Evolutionary conservation across 2,113 vertebrate genomes (phyloP), one percentile per base, ranked within the genome.

Genomic region (Atrichornis clamosus): DNA sequence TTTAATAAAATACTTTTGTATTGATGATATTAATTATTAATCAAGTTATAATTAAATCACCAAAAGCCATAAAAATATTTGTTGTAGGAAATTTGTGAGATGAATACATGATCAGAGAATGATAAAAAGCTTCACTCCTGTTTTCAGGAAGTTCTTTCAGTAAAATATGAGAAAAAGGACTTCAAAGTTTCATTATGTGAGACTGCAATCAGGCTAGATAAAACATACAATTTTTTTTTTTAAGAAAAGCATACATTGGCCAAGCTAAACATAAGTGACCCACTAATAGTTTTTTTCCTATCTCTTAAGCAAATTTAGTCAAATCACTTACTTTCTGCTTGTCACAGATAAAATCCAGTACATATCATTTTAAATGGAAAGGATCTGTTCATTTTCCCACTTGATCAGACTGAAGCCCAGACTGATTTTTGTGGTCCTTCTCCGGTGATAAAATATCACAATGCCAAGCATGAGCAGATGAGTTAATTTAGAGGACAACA

Each of bases 11-110:
- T 46, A 65, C 4, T 46, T 74, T 68, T 7, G 15, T 13, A 19
- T 64, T 42, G 15, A 87, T 52, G 4, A 3, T 47, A 67, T 72
- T 62, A 5, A 55, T 78, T 91, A 90, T 89, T 82, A 68, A 82
- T 59, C 19, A 78, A 35, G 11, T 32, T 68, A 52, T 26, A 89
- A 93, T 64, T 76, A 86, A 95, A 93, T 78, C 81, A 84, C 17
- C 3, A 77, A 87, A 95, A 87, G 16, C 6, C 60, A 56, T 87
- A 55, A 59, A 86, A 87, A 44, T 58, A 55, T 64, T 67, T 84
- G 6, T 28, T 33, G 27, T 60, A 49, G 50, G 39, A 76, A 56
- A 6, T 37, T 62, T 5, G 2, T 65, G 49, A 64, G n/a, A 30
- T 70, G 53, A 83, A 83, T 80, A 65, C 8, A 52, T n/a, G 50